phyloP scores from a whole-genome alignment of 2,797 vertebrate species.

The Propithecus perrieri region DNA sequence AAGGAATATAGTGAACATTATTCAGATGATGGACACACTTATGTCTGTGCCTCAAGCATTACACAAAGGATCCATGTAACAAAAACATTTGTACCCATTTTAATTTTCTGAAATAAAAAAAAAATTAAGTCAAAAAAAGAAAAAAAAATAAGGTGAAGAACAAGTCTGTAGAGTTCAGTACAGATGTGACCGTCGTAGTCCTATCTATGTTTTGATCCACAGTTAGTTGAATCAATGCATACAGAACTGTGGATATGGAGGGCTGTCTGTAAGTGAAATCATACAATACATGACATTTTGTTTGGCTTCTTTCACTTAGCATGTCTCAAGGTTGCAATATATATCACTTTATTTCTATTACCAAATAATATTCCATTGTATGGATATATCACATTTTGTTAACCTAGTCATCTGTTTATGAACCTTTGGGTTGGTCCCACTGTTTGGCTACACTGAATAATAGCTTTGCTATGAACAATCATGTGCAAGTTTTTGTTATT shows the following conservation, averaged over 20 bases:
- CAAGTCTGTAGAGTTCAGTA: not conserved
- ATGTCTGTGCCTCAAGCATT: too few species aligned
- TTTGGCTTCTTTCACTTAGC: not conserved
- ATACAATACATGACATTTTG: not conserved
- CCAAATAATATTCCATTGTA: not conserved
- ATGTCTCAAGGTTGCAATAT: not conserved
- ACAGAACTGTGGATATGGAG: not conserved
- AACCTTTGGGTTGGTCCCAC: not conserved
- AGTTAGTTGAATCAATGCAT: not conserved
- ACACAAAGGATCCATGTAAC: too few species aligned
- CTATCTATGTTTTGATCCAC: not conserved
- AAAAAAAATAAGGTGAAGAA: not conserved
- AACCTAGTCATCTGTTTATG: not conserved
- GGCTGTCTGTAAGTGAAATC: not conserved
- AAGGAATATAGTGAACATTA: too few species aligned
- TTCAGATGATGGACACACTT: too few species aligned
- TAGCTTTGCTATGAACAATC: not conserved
- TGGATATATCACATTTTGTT: not conserved
- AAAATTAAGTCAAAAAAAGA: too few species aligned
- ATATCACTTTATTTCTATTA: not conserved
- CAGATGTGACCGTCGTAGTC: not conserved
- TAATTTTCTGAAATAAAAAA: too few species aligned
- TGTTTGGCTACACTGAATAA: not conserved
- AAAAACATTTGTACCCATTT: too few species aligned
- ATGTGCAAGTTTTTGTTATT: not conserved